Conservation (phyloP, 1,140 invertebrate species). For the Orussus abietinus region DNA sequence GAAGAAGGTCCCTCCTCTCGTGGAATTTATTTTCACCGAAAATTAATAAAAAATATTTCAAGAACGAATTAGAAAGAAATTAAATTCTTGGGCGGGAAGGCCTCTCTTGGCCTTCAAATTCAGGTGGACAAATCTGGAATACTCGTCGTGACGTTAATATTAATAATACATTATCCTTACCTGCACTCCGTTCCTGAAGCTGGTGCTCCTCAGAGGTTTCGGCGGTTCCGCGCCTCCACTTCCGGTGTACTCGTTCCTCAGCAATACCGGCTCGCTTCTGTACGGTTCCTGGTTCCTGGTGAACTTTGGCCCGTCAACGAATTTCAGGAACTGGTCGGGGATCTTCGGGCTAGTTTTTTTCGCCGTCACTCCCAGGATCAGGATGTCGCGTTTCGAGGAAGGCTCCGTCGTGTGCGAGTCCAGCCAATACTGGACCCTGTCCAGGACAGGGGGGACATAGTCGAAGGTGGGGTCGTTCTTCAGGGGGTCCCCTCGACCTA, state of each 20-base stretch:
- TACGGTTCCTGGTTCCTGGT: conserved; percentile 20
- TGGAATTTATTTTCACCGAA: no score
- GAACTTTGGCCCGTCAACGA: conserved; percentile 52
- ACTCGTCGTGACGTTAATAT: no score
- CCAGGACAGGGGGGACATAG: conserved; percentile 72
- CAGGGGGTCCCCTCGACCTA: conserved; percentile 70
- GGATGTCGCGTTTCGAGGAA: conserved; percentile 59
- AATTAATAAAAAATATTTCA: no score
- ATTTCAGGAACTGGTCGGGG: conserved; percentile 53
- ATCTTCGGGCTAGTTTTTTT: conserved; percentile 58
- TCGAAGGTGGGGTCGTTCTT: conserved; percentile 79
- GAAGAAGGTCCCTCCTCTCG: no score
- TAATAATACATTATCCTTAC: no score
- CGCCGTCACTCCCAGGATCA: conserved; percentile 64
- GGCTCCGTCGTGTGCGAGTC: conserved; percentile 50
- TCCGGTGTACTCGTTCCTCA: conserved; percentile 31
- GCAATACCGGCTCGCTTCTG: conserved; percentile 1
- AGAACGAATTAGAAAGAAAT: no score
- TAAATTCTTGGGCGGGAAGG: no score
- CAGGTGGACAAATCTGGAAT: no score
- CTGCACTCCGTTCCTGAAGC: conserved; percentile 27
- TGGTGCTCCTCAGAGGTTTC: conserved; percentile 31
- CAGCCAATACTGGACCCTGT: conserved; percentile 73
- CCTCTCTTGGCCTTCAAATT: no score
- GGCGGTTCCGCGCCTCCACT: conserved; percentile 34